phyloP scores from a whole-genome alignment of 1,140 invertebrate species.

The Danaus melanippus region DNA sequence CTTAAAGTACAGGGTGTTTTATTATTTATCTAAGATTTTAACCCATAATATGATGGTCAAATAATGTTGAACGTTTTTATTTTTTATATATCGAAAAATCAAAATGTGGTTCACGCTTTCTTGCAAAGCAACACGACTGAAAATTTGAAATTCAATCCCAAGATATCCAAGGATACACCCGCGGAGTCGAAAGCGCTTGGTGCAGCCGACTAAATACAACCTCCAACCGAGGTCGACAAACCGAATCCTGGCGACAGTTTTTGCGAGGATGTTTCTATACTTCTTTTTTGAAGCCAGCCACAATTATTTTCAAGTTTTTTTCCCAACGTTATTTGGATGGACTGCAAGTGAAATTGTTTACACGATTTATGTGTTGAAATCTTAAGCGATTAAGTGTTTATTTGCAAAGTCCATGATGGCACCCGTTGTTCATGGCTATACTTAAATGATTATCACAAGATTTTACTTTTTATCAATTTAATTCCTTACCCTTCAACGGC shows the following conservation, averaged over 20 bases:
- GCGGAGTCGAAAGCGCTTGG: constrained; percentile 24
- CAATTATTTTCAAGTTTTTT: constrained; percentile 66
- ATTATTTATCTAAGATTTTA: too few species aligned
- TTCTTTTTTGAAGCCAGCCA: constrained; percentile 56
- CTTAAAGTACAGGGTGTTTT: too few species aligned
- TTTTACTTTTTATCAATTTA: too few species aligned
- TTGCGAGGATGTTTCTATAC: constrained; percentile 52
- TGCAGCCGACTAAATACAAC: constrained; percentile 47
- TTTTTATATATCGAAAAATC: constrained; percentile 24
- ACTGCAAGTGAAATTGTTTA: constrained; percentile 46
- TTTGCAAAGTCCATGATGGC: constrained; percentile 15
- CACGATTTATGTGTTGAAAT: constrained; percentile 52
- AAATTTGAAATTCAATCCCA: constrained; percentile 69
- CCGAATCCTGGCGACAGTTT: constrained; percentile 52
- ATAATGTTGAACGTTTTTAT: not conserved
- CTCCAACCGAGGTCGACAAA: constrained; percentile 47
- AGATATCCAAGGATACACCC: constrained; percentile 50
- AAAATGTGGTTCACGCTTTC: constrained; percentile 41
- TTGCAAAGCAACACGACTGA: constrained; percentile 40
- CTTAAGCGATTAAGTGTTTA: constrained; percentile 32
- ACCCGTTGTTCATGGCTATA: not conserved
- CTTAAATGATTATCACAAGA: too few species aligned
- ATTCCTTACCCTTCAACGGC: too few species aligned
- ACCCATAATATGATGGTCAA: too few species aligned
- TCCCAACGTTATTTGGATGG: constrained; percentile 38